Conservation (phyloP, 2,113 vertebrate genomes). For the Jaculus jaculus region DNA sequence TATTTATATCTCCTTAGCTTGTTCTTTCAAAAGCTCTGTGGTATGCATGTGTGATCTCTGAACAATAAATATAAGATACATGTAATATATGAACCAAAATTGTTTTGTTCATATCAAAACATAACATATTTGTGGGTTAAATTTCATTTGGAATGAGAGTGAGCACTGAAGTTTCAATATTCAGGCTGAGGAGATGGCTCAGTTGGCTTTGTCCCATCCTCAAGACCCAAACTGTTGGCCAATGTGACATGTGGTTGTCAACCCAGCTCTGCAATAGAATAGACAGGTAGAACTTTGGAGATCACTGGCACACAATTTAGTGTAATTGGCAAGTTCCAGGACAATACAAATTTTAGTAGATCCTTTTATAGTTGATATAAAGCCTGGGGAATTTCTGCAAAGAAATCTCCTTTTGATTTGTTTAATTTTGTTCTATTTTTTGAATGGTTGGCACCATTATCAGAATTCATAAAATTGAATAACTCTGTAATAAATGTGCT, state of each 20-base stretch:
- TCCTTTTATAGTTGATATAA: neutral
- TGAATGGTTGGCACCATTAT: neutral
- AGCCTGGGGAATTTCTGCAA: neutral
- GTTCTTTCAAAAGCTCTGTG: neutral
- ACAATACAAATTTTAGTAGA: too few relatives aligned
- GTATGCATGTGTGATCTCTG: too few relatives aligned
- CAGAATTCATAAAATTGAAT: slow-evolving; percentile 54
- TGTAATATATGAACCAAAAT: neutral
- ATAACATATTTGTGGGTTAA: neutral
- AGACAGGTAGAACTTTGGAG: too few relatives aligned
- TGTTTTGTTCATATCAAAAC: neutral
- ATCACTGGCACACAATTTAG: too few relatives aligned
- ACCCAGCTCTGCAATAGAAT: too few relatives aligned
- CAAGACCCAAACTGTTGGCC: too few relatives aligned
- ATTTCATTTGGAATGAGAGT: neutral
- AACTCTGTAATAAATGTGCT: slow-evolving; percentile 34
- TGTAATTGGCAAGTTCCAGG: too few relatives aligned
- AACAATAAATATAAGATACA: neutral
- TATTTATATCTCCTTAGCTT: neutral
- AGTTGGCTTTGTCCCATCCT: too few relatives aligned
- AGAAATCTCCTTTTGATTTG: neutral
- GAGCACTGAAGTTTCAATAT: too few relatives aligned
- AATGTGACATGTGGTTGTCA: too few relatives aligned
- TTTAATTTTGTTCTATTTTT: slow-evolving; percentile 19
- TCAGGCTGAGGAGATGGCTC: too few relatives aligned